Conservation (phyloP, 1,140 invertebrate genomes). For the Cecropterus lyciades region DNA sequence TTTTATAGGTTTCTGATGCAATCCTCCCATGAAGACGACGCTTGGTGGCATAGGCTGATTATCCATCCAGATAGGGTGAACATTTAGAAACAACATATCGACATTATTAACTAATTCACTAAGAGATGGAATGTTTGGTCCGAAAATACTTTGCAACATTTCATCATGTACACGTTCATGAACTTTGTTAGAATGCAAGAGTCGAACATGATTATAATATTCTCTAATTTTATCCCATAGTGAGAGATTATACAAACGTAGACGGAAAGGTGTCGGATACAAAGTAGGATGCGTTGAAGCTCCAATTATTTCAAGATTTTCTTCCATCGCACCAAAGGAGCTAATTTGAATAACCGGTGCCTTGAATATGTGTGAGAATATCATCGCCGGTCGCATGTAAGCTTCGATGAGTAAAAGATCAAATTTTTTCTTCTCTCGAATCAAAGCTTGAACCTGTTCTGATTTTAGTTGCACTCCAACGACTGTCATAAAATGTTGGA, state of each 20-base stretch:
- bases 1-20: constrained; percentile 74
- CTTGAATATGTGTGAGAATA: not conserved
- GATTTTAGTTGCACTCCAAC: not conserved
- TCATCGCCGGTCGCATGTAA: not conserved
- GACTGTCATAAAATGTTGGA: not conserved
- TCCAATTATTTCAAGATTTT: not conserved
- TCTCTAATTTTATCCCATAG: not conserved
- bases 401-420: not conserved
- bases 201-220: not conserved
- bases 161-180: constrained; percentile 26
- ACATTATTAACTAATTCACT: constrained; percentile 76
- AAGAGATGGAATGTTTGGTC: constrained; percentile 62
- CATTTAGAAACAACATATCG: constrained; percentile 83
- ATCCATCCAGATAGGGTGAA: constrained; percentile 74
- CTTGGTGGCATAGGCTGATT: constrained; percentile 78
- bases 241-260: not conserved
- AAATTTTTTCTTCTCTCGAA: not conserved
- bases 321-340: not conserved
- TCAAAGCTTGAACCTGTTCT: not conserved
- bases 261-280: not conserved
- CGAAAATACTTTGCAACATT: constrained; percentile 62
- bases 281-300: not conserved
- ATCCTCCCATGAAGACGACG: constrained; percentile 80
- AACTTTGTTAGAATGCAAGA: not conserved
- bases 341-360: not conserved